Evolutionary conservation across 2,888 invertebrate genomes (phyloP), one percentile per base, ranked within the genome.

Genomic region (Brenthis ino): DNA sequence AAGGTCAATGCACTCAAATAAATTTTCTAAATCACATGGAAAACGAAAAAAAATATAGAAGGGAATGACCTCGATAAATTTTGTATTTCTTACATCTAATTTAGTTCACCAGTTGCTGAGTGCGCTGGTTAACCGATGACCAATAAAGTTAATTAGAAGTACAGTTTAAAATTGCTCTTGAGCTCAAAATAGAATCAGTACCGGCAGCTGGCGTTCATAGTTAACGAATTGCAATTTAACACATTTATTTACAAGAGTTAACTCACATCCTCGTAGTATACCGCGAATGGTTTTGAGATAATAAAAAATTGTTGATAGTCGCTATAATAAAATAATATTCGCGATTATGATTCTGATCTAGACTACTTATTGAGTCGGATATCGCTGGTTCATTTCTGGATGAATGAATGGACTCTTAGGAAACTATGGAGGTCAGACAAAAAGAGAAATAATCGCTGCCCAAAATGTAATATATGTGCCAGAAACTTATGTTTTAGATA

Each of bases 1-100:
- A 76, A 77, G 80, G 78, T 76, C 80, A 76, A 74, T 77, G 79
- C 70, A 77, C 79, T 75, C 71, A 37, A 72, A 76, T 75, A 75
- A 75, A 74, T 74, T 74, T 53, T 63, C 58, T 71, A 75, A 74
- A 70, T 68, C 68, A 71, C 61, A 48, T 72, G 69, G 76, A 69
- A 74, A 63, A 56, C 37, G 0, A 8, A 16, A n/a, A 61, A 67
- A 63, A 37, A 24, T n/a, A 48, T 63, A 56, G 24, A 24, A 61
- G 72, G 76, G 77, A 75, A 75, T 73, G 79, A 74, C 75, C 73
- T 68, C 63, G 73, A 43, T 51, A 64, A n/a, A 43, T 57, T 67
- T 67, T 63, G 16, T 67, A 67, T 33, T 70, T 16, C 57, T 64
- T 54, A 24, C 37, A 43, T 64, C 61, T 61, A 37, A 61, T 70